Conservation (phyloP, 2,797 vertebrate genomes). For the Pangasius sanitwongsei region DNA sequence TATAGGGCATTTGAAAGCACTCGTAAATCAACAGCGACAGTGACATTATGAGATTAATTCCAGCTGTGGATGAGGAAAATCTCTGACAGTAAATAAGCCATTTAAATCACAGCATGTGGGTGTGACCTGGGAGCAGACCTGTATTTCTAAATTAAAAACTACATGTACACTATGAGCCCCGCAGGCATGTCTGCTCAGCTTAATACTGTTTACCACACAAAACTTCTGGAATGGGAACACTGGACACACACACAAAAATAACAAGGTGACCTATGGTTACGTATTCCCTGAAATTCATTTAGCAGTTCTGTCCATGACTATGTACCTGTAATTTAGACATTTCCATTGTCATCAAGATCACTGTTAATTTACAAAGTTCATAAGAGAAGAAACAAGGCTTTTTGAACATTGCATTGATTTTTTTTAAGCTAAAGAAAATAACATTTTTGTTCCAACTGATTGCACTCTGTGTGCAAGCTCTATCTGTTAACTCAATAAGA, state of each 20-base stretch:
- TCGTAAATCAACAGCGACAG: constrained; percentile 35
- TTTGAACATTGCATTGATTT: background rate
- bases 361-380: constrained; percentile 26
- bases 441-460: background rate
- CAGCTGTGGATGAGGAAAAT: constrained; percentile 71
- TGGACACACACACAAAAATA: constrained; percentile 31
- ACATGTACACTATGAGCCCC: constrained; percentile 68
- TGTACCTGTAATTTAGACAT: constrained; percentile 38
- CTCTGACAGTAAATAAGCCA: constrained; percentile 80
- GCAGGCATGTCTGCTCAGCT: constrained; percentile 73
- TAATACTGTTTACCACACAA: constrained; percentile 75
- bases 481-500: background rate
- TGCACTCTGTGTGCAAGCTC: background rate
- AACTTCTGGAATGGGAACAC: constrained; percentile 35
- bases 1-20: constrained; percentile 18
- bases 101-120: constrained; percentile 75
- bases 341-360: constrained; percentile 27
- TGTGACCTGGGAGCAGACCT: constrained; percentile 71
- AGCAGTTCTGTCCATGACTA: constrained; percentile 28
- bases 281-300: constrained; percentile 51
- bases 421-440: constrained; percentile 3
- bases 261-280: constrained; percentile 53
- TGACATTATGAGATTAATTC: constrained; percentile 71
- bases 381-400: constrained; percentile 11
- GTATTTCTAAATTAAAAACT: constrained; percentile 76